Percentiles rank a stretch among this genome's conserved stretches.
These are phyloP conservation scores for Siniperca obscura DNA, from an alignment of 2,797 vertebrate genomes.

Conservation along the genomic window DNA sequence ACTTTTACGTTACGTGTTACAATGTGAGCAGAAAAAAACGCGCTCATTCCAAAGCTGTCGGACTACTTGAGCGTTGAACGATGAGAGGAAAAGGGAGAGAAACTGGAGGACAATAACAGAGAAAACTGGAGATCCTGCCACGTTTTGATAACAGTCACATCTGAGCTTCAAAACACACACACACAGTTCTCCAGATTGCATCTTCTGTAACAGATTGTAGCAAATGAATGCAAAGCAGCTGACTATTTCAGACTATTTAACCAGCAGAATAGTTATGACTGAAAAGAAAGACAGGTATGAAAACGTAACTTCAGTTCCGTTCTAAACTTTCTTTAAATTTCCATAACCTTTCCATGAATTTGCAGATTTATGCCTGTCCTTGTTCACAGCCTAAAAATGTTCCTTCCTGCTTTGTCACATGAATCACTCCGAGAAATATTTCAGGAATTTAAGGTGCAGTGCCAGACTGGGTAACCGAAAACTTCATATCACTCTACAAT, in stretches of 20 bases:
- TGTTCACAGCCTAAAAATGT: constrained; percentile 22
- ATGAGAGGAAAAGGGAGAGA: background rate
- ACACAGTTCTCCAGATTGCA: background rate
- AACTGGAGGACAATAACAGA: background rate
- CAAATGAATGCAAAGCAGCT: background rate
- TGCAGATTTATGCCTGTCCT: constrained; percentile 11
- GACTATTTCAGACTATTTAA: background rate
- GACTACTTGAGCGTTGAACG: no score
- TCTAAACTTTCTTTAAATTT: background rate
- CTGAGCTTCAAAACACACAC: background rate
- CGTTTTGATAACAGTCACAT: background rate
- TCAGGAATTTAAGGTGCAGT: constrained; percentile 38
- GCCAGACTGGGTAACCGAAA: background rate
- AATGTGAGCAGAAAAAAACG: no score
- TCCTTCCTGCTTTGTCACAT: constrained; percentile 28
- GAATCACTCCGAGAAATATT: constrained; percentile 37
- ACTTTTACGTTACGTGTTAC: no score
- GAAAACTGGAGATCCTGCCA: background rate
- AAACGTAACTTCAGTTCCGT: constrained; percentile 12
- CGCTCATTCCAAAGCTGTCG: no score
- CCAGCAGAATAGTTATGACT: background rate
- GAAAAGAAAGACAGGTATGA: constrained; percentile 4
- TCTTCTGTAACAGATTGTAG: background rate
- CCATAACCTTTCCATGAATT: background rate
- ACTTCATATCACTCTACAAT: background rate